A percentile compares a stretch with the other conserved stretches of the same genome.
Conservation (phyloP, 1,140 invertebrate genomes). For the Venustaconcha ellipsiformis region DNA sequence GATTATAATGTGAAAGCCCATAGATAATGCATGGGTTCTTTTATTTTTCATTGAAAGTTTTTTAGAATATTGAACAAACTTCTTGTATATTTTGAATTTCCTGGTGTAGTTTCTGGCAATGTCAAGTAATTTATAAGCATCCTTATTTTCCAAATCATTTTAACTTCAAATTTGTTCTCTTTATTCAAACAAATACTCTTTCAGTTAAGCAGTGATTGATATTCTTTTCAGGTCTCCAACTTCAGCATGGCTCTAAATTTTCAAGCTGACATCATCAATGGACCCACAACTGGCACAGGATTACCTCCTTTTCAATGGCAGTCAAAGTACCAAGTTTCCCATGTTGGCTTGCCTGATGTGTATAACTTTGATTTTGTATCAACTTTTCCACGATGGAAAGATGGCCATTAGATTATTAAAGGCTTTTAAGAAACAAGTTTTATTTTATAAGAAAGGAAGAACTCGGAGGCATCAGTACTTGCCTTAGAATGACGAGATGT, state of each 20-base stretch:
- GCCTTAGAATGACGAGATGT: too few relatives aligned
- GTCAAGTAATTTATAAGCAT: not conserved
- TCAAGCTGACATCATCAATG: constrained; percentile 59
- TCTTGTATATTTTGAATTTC: not conserved
- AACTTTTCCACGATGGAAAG: constrained; percentile 35
- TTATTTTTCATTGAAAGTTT: not conserved
- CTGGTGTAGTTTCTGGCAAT: too few relatives aligned
- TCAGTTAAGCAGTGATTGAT: not conserved
- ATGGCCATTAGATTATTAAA: too few relatives aligned
- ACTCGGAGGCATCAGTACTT: too few relatives aligned
- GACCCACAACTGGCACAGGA: constrained; percentile 55
- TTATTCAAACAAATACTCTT: not conserved
- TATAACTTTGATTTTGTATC: constrained; percentile 61
- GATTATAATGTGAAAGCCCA: too few relatives aligned
- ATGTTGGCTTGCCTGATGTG: constrained; percentile 58
- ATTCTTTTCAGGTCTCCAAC: constrained; percentile 54
- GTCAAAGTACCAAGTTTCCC: constrained; percentile 42
- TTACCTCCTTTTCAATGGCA: constrained; percentile 61
- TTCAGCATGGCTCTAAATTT: constrained; percentile 57
- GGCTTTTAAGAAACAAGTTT: too few relatives aligned
- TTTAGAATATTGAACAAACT: not conserved
- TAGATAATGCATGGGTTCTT: too few relatives aligned
- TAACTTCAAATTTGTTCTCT: constrained; percentile 1
- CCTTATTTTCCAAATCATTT: not conserved
- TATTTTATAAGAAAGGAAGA: too few relatives aligned